These are phyloP conservation scores for Drosophila nr. perissopoda DNA, from an alignment of 2,888 invertebrate genomes.

Conservation along the genomic window DNA sequence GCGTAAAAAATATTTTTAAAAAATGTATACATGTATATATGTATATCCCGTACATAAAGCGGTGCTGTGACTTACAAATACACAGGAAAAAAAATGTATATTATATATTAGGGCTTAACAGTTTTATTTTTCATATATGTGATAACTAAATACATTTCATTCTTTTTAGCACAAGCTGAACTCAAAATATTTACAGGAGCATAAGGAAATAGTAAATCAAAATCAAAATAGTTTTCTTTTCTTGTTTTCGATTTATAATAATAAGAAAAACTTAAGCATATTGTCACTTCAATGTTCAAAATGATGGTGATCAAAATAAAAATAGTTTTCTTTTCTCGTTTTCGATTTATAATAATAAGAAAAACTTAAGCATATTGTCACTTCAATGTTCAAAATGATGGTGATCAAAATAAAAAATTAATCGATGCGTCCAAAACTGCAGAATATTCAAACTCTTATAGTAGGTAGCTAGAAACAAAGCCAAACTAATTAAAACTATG, in stretches of 20 bases:
- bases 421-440: slow-evolving; percentile 30
- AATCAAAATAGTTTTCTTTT: slow-evolving; percentile 14
- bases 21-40: slow-evolving; percentile 27
- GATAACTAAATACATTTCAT: slow-evolving; percentile 19
- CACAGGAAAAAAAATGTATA: slow-evolving; percentile 40
- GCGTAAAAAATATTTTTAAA: slow-evolving; percentile 50
- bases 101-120: slow-evolving; percentile 50
- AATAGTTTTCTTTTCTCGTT: slow-evolving; percentile 8
- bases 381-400: slow-evolving; percentile 17
- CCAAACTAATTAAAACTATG: slow-evolving; percentile 44
- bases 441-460: slow-evolving; percentile 12
- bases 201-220: slow-evolving; percentile 19
- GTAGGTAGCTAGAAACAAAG: slow-evolving; percentile 17
- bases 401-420: not conserved
- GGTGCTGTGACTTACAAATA: slow-evolving; percentile 41
- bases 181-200: slow-evolving; percentile 67
- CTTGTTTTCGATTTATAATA: not conserved
- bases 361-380: slow-evolving; percentile 36
- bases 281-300: slow-evolving; percentile 28
- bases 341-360: slow-evolving; percentile 16
- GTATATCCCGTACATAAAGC: slow-evolving; percentile 33
- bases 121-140: slow-evolving; percentile 14
- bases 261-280: slow-evolving; percentile 39
- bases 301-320: slow-evolving; percentile 5
- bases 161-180: slow-evolving; percentile 34